These are phyloP conservation scores for Sialia sialis DNA, from an alignment of 2,113 vertebrate genomes.

Conservation along the genomic window DNA sequence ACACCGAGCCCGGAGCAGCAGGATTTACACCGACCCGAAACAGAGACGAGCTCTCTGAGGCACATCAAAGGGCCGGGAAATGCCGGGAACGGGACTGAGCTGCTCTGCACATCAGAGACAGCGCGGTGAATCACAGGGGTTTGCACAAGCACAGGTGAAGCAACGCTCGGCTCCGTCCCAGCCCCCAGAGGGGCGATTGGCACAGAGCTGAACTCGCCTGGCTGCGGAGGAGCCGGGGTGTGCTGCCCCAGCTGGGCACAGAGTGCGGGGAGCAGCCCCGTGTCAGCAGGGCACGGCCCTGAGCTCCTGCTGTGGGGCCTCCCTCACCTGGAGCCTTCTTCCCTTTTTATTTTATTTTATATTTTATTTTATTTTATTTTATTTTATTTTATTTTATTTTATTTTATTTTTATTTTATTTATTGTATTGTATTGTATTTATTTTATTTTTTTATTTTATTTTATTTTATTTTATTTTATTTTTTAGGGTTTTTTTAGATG, in stretches of 20 bases:
- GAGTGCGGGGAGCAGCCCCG: not conserved
- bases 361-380: too few relatives aligned
- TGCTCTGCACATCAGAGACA: constrained; percentile 42
- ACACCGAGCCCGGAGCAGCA: not conserved
- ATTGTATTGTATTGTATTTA: too few relatives aligned
- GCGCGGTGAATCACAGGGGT: constrained; percentile 40
- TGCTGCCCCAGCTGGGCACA: too few relatives aligned
- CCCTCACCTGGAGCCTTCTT: too few relatives aligned
- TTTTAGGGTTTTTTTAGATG: too few relatives aligned
- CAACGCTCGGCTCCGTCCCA: not conserved
- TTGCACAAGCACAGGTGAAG: constrained; percentile 32
- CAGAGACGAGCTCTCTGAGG: constrained; percentile 46
- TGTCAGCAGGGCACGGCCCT: not conserved
- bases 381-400: too few relatives aligned
- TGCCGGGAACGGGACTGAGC: constrained; percentile 63
- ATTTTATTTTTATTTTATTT: too few relatives aligned
- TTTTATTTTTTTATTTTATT: too few relatives aligned
- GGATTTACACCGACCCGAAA: constrained; percentile 42
- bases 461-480: too few relatives aligned
- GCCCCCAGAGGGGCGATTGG: not conserved
- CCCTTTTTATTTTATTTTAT: not conserved
- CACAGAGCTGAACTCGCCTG: not conserved
- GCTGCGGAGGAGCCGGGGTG: not conserved
- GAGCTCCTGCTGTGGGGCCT: too few relatives aligned
- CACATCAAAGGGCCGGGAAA: constrained; percentile 65